Percentiles rank a stretch among this genome's conserved stretches.
Conservation (phyloP, 2,113 vertebrate species). For the Hippoglossus stenolepis region DNA sequence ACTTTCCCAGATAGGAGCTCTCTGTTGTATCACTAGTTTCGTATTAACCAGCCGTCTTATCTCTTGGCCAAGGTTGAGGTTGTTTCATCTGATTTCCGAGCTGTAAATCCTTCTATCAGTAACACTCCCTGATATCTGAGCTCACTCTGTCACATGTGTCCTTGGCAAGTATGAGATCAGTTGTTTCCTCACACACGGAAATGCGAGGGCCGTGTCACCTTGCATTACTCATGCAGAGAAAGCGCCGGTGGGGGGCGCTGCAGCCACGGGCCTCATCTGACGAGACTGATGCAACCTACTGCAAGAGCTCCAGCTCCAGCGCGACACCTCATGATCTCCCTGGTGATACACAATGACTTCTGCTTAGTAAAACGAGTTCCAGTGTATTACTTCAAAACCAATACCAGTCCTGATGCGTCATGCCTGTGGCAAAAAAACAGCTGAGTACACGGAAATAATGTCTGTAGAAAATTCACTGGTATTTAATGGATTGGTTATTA, state of each 20-base stretch:
- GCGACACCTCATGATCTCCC: conserved; percentile 6
- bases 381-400: not conserved
- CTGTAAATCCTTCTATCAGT: conserved; percentile 62
- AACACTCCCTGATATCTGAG: conserved; percentile 44
- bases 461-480: too few species aligned
- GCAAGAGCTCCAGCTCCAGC: conserved; percentile 59
- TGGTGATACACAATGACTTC: conserved; percentile 15
- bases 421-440: not conserved
- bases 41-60: conserved; percentile 66
- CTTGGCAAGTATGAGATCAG: conserved; percentile 64
- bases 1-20: not conserved
- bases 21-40: conserved; percentile 42
- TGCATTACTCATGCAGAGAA: not conserved
- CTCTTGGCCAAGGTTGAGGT: conserved; percentile 55
- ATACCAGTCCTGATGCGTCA: not conserved
- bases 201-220: conserved; percentile 40
- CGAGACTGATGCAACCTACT: conserved; percentile 75
- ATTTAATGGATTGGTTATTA: too few species aligned
- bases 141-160: conserved; percentile 33
- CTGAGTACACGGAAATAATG: conserved; percentile 3
- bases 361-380: conserved; percentile 27
- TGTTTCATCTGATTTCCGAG: conserved; percentile 11
- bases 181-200: conserved; percentile 17
- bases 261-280: not conserved
- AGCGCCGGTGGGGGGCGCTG: conserved; percentile 17